Conservation (phyloP, 2,888 invertebrate genomes). For the Eristalis arbustorum region DNA sequence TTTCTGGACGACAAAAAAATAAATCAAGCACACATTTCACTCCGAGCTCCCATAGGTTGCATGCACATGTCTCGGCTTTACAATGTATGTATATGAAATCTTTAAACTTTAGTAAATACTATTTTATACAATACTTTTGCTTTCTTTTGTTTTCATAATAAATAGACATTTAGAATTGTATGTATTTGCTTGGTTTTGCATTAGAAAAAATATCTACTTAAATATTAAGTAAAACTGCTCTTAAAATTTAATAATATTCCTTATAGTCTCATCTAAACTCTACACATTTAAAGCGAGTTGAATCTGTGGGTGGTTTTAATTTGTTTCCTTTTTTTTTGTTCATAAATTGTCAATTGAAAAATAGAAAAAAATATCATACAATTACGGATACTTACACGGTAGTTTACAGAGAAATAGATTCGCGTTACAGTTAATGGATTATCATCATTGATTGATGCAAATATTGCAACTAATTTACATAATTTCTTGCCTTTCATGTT, state of each 20-base stretch:
- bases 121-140: slow-evolving; percentile 17
- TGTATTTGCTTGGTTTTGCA: background rate
- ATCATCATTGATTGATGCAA: slow-evolving; percentile 55
- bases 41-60: background rate
- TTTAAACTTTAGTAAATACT: slow-evolving; percentile 61
- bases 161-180: slow-evolving; percentile 68
- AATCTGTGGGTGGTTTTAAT: slow-evolving; percentile 67
- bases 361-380: background rate
- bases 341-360: background rate
- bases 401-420: background rate
- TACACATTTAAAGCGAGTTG: slow-evolving; percentile 70
- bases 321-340: slow-evolving; percentile 8
- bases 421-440: background rate
- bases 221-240: slow-evolving; percentile 59
- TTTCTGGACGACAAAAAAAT: no score
- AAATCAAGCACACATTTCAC: background rate
- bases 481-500: slow-evolving; percentile 11
- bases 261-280: slow-evolving; percentile 28
- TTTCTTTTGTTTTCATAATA: slow-evolving; percentile 54
- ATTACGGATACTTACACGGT: background rate
- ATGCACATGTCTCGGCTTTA: slow-evolving; percentile 23
- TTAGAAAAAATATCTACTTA: slow-evolving; percentile 65
- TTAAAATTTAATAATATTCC: slow-evolving; percentile 10
- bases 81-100: slow-evolving; percentile 62
- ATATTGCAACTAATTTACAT: slow-evolving; percentile 54